Conservation (phyloP, 2,888 invertebrate species). For the Macaria notata region DNA sequence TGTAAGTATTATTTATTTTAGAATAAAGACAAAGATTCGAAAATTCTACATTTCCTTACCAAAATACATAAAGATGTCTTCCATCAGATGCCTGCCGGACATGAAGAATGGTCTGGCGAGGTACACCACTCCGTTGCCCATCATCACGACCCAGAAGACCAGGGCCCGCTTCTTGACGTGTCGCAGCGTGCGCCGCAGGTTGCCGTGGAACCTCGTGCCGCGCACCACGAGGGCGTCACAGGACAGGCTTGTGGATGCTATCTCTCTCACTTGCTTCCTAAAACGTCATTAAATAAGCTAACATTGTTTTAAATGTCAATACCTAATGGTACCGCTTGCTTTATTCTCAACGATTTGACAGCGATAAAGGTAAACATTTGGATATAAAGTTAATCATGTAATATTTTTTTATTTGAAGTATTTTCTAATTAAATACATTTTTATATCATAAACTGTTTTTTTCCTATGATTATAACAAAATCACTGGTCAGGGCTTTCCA, state of each 20-base stretch:
- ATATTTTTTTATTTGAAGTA: too few species aligned
- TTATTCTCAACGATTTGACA: neutral
- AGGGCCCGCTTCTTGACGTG: conserved; percentile 53
- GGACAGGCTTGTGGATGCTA: conserved; percentile 43
- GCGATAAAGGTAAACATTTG: too few species aligned
- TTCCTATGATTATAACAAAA: too few species aligned
- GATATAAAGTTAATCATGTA: too few species aligned
- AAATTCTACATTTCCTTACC: conserved; percentile 32
- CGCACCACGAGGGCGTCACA: conserved; percentile 40
- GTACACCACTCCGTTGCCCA: conserved; percentile 49
- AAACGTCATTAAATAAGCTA: neutral
- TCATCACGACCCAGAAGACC: conserved; percentile 53
- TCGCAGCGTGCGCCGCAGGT: conserved; percentile 42
- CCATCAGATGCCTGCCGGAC: conserved; percentile 55
- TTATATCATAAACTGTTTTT: too few species aligned
- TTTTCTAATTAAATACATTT: too few species aligned
- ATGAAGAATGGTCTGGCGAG: conserved; percentile 42
- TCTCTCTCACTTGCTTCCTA: conserved; percentile 43
- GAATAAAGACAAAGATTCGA: too few species aligned
- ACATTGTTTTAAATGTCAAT: neutral
- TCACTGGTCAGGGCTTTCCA: too few species aligned
- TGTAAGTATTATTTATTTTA: too few species aligned
- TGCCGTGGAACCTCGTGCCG: conserved; percentile 46
- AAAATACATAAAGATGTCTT: conserved; percentile 47
- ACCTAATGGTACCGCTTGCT: too few species aligned